Evolutionary conservation across 2,888 invertebrate species (phyloP), one percentile per base, ranked within the genome.

Genomic region (Trimorus sp.): DNA sequence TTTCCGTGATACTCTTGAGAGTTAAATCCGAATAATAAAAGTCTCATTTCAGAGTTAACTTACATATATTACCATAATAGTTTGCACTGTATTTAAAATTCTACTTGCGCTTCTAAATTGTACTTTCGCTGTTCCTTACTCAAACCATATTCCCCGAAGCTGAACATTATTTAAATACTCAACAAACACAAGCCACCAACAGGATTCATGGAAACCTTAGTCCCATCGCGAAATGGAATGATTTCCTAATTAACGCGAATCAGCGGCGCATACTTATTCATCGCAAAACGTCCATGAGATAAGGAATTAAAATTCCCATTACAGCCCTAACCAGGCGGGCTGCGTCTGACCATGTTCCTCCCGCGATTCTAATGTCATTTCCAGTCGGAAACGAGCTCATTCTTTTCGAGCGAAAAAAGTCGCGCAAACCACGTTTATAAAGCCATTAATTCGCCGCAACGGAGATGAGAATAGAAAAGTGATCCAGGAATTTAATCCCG

Each of bases 381-480:
- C 60, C 53, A 70, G 36, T 51, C 42, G 60, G 51, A 60, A 71
- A 60, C 60, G 53, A 60, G 60, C 60, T 60, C 49, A 42, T 71
- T 71, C 70, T 51, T 60, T 53, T 53, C 14, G 56, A 60, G 15
- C n/a, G 42, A 26, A 71, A 71, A 36, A 60, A 53, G 37, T 12
- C 11, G 59, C 11, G 26, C 58, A 59, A 70, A 71, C 70, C 51
- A 53, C 48, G 53, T 42, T 60, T 71, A 71, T 71, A 60, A 71
- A 60, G 36, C 53, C 53, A 71, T 71, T 71, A 71, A 45, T 62
- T 62, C 62, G 36, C 62, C 40, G 37, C 62, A 16, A 54, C 38
- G 71, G 26, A 62, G 71, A 54, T 71, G 48, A 62, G n/a, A 71
- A 62, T 71, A 71, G 62, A 62, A 54, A 54, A 71, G 45, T 71